Base-by-base conservation (phyloP, 2,888 invertebrate species). In the Eurytoma adleriae region DNA sequence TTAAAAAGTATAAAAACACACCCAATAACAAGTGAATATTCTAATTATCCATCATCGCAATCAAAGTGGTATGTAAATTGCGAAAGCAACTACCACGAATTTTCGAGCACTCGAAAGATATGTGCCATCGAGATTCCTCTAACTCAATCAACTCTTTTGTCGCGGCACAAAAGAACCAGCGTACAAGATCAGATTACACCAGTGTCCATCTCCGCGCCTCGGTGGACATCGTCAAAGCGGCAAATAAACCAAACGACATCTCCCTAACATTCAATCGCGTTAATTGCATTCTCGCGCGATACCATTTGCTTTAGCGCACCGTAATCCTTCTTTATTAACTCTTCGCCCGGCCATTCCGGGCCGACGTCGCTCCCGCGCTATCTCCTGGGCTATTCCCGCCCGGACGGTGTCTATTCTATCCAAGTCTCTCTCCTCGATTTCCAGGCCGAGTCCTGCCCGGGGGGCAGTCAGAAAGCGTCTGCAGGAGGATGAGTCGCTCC, bases 311-410 rank as follows among this genome's bases (percentile, higher is more conserved):
- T 61, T 66, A 59, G 64, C 69, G 24, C 75, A 67, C 56, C 59
- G 77, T 79, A 76, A 73, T 76, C 75, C 76, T 71, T 76, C 79
- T 81, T 82, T 66, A 79, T 75, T 79, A 79, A 80, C 78, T 79
- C 79, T 74, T 79, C 62, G 54, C 24, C 68, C 13, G 30, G 56
- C 74, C 62, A 64, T 77, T 76, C 61, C 30, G 24, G 48, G 50
- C 75, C 40, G 48, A 30, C 48, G 66, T 74, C 78, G 66, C 56
- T 71, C 77, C 71, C 10, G 24, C 56, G 5, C 56, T 68, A 59
- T 73, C 48, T 64, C 50, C 69, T 20, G n/a, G 30, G 30, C 69
- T 61, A 70, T 71, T 66, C 52, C 52, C 73, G 52, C 67, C 66
- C 68, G 67, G 30, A 61, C 40, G 40, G 10, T 18, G 14, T 61